Percentiles rank a stretch among this genome's conserved stretches.
Conservation (phyloP, 2,797 vertebrate species). For the Ptychobarbus kaznakovi region DNA sequence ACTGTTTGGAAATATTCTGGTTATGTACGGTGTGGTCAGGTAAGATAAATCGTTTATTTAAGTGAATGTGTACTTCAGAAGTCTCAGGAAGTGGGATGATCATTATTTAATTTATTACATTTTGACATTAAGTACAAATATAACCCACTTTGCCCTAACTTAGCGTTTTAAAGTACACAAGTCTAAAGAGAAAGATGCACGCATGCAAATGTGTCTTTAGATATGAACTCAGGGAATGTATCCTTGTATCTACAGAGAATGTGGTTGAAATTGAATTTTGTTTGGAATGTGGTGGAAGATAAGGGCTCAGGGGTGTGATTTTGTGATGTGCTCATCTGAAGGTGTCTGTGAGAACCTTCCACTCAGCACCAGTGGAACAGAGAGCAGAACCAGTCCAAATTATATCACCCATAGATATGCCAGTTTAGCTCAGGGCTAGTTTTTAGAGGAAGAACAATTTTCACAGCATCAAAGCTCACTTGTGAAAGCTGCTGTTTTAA, state of each 20-base stretch:
- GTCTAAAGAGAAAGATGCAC: neutral
- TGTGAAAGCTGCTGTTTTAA: neutral
- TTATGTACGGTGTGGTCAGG: slow-evolving; percentile 97
- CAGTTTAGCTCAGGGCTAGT: neutral
- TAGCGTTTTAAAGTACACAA: neutral
- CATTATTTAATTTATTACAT: neutral
- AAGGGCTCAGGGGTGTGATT: neutral
- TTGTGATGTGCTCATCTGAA: neutral
- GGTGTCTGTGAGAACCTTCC: neutral
- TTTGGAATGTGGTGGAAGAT: neutral
- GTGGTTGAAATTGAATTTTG: neutral
- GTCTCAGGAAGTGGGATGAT: neutral
- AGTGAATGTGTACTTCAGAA: neutral
- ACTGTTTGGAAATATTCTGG: slow-evolving; percentile 92
- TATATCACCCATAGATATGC: neutral
- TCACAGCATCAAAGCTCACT: neutral
- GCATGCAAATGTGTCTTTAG: neutral
- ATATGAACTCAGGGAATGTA: neutral
- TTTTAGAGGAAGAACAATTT: neutral
- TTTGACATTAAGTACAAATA: neutral
- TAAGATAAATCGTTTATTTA: slow-evolving; percentile 70
- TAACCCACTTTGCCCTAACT: neutral
- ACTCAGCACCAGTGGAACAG: neutral
- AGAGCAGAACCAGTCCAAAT: slow-evolving; percentile 11
- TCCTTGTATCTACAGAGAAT: neutral